These are phyloP conservation scores for Homalodisca vitripennis DNA, from an alignment of 1,140 invertebrate genomes.

Conservation along the genomic window DNA sequence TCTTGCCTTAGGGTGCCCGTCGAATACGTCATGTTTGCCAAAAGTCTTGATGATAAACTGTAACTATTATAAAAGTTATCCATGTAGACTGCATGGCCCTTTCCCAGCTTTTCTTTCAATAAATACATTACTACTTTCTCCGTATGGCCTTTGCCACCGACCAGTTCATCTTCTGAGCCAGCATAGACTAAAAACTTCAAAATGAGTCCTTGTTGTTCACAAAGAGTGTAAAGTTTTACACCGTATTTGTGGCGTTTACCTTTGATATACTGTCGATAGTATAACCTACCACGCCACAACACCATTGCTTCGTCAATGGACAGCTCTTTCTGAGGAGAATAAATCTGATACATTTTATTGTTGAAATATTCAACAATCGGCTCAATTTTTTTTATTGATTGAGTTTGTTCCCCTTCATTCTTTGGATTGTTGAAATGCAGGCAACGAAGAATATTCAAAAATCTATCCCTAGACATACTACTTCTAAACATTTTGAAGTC, in stretches of 20 bases:
- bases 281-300: neutral
- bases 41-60: constrained; percentile 9
- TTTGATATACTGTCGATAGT: neutral
- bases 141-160: constrained; percentile 31
- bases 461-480: neutral
- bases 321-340: neutral
- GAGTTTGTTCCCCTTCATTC: neutral
- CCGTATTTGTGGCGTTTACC: constrained; percentile 2
- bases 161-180: neutral
- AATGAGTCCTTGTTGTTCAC: neutral
- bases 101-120: constrained; percentile 20
- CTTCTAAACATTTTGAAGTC: neutral
- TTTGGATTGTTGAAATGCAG: constrained; percentile 2
- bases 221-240: constrained; percentile 1
- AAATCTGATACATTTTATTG: neutral
- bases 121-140: constrained; percentile 29
- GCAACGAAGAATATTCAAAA: neutral
- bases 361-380: neutral
- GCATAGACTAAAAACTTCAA: neutral
- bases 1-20: neutral
- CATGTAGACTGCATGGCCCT: constrained; percentile 32
- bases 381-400: too few relatives aligned
- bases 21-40: neutral
- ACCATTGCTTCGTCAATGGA: neutral
- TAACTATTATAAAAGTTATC: constrained; percentile 33